Base-by-base conservation (phyloP, 1,140 invertebrate genomes). In the silkworm (Bombyx mori) region DNA sequence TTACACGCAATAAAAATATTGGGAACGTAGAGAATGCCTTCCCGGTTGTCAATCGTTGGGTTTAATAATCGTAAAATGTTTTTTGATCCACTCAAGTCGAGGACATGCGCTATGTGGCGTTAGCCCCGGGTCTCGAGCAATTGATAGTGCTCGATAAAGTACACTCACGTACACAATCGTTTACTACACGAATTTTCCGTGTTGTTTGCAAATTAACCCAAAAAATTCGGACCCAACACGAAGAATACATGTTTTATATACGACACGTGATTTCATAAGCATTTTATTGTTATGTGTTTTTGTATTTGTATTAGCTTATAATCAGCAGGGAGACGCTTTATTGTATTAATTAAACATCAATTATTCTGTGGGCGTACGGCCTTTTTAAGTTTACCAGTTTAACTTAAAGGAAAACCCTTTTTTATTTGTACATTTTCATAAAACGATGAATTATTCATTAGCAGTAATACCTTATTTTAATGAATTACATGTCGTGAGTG, bases 1-100 rank as follows among this genome's bases (percentile, higher is more conserved):
- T 86, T 86, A 84, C 81, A 86, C 80, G 83, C 81, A 74, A 86
- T 86, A 84, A 86, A 86, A 86, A 86, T 86, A 86, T 54, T 86
- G 77, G 80, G 77, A 81, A 82, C 76, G 78, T 77, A 71, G 75
- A 71, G 76, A 79, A 81, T 74, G 73, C 69, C 78, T 85, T 79
- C 77, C 78, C 79, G 80, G 74, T 85, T 87, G 84, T 87, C 84
- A 87, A 85, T 82, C 77, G 74, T 52, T 26, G 68, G 77, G 75
- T 78, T 84, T 85, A 78, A 86, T 87, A 87, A 87, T 82, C 84
- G 74, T 87, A 85, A 87, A 85, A 82, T 81, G 75, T 66, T 77
- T 77, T 80, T 82, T 79, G 79, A 82, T 82, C 77, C 66, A 81
- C 69, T 75, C 77, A 69, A 52, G 26, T 49, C 42, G 49, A 58